Base-by-base conservation (phyloP, 2,797 vertebrate genomes). In the Yasuhikotakia modesta region DNA sequence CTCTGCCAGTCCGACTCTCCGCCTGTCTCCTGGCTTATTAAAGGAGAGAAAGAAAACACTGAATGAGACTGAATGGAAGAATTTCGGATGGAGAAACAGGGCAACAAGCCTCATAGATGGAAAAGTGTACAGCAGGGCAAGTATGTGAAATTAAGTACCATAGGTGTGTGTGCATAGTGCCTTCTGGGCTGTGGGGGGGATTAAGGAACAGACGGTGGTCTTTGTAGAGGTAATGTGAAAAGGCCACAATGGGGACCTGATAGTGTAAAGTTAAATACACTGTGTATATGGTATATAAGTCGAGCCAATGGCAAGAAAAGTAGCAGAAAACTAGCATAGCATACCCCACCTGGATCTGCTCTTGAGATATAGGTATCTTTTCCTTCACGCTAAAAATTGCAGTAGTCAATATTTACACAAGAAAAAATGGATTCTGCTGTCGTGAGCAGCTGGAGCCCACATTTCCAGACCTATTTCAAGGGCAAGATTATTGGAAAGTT, bases 11-110 rank as follows among this genome's bases (percentile, higher is more conserved):
- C 48, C 80, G 70, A 61, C 65, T 50, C 35, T 39, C 32, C 64
- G 73, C 65, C 11, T 57, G 58, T 83, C 81, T 73, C 64, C 27
- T 50, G 65, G 79, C 81, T 85, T 81, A 83, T 87, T 85, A 86
- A 72, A 35, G 55, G 39, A 46, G 69, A 77, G 55, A 76, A 52
- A 68, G 76, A 69, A 57, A 70, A 45, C 39, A 43, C 19, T 27
- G 48, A 66, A 61, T 60, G 67, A 74, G 57, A 57, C 65, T 50
- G 73, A 65, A 22, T 72, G 67, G 48, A 74, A 60, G 78, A 58
- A 79, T 32, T 45, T 71, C 78, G 69, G 83, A 81, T 45, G 46
- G 52, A 79, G 73, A 76, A 82, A 69, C 71, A 60, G 70, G 80
- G 66, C 69, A 73, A 79, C 70, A 32, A 76, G 78, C 83, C 83